phyloP scores from a whole-genome alignment of 2,888 invertebrate genomes.

The Eristalis tenax region DNA sequence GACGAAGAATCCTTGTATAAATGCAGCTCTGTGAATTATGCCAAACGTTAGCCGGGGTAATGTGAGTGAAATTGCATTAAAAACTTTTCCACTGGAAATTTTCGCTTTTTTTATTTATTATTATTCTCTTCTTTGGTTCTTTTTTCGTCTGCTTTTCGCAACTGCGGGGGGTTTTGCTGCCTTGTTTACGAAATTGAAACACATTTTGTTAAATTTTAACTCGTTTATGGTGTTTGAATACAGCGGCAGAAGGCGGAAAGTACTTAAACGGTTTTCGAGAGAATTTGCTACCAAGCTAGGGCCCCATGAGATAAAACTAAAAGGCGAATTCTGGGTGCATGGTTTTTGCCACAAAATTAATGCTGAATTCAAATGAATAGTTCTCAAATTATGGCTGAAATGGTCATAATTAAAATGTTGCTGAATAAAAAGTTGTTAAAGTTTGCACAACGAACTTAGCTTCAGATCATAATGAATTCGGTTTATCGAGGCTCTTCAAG shows the following conservation, averaged over 20 bases:
- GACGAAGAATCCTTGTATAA: slow-evolving; percentile 17
- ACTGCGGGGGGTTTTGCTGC: slow-evolving; percentile 12
- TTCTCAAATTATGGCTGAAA: slow-evolving; percentile 39
- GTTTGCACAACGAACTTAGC: too few species aligned
- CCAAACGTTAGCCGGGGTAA: slow-evolving; percentile 69
- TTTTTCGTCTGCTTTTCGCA: background rate
- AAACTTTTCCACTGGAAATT: slow-evolving; percentile 70
- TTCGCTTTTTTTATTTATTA: slow-evolving; percentile 44
- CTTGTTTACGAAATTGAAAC: slow-evolving; percentile 66
- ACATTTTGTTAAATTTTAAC: slow-evolving; percentile 71
- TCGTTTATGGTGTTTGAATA: slow-evolving; percentile 65
- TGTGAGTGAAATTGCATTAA: slow-evolving; percentile 71
- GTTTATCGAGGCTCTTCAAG: too few species aligned
- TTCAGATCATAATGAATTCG: too few species aligned
- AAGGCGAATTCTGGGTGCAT: slow-evolving; percentile 18
- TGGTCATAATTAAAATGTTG: slow-evolving; percentile 13
- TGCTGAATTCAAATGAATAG: slow-evolving; percentile 44
- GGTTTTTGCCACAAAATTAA: slow-evolving; percentile 17
- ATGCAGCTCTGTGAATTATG: slow-evolving; percentile 62
- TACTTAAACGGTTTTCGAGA: slow-evolving; percentile 61
- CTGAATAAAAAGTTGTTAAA: background rate
- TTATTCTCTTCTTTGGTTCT: slow-evolving; percentile 13
- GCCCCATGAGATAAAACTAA: background rate
- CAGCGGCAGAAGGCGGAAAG: slow-evolving; percentile 30
- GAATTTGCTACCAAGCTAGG: slow-evolving; percentile 48